Evolutionary conservation across 2,888 invertebrate species (phyloP), one percentile per base, ranked within the genome.

Genomic region (Eueremaeus valkanovi): DNA sequence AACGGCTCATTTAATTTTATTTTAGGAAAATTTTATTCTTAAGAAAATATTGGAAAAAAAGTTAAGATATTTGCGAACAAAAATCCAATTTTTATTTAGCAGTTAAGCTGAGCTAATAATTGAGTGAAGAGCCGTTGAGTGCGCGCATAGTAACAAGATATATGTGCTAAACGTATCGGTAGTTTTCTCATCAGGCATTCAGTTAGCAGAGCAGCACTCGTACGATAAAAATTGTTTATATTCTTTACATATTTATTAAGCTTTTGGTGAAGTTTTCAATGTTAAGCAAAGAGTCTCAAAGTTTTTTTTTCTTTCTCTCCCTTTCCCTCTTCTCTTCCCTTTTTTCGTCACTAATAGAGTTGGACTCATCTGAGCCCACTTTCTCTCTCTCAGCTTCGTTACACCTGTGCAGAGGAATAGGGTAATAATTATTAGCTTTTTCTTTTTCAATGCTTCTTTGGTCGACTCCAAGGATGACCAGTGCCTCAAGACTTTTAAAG

Each of bases 181-280:
- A 45, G 29, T 45, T 70, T 45, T 70, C 42, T 40, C 21, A 42
- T 42, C 70, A 70, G 16, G 45, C 21, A 70, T 70, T 70, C 70
- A 70, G 18, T 27, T 24, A 27, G 42, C 24, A 45, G 27, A 45
- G 42, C 21, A 16, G 16, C 16, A 61, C 5, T 70, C 21, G 21
- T 70, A 16, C 24, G 70, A 70, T 70, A 70, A 70, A 70, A 70
- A 45, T 45, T 66, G 66, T 66, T 66, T 66, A 66, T 66, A 66
- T 66, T 66, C 40, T 40, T 31, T 21, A 66, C 66, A 66, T 66
- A 66, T 66, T 66, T 40, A 66, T 40, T 40, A 40, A 40, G 5
- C 21, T 66, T 45, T 45, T 45, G 11, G 16, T 45, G 16, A 3
- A 45, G n/a, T n/a, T 45, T 66, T 66, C 66, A 66, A 66, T 66